Conservation (phyloP, 2,888 invertebrate species). For the Leptopilina myrica region DNA sequence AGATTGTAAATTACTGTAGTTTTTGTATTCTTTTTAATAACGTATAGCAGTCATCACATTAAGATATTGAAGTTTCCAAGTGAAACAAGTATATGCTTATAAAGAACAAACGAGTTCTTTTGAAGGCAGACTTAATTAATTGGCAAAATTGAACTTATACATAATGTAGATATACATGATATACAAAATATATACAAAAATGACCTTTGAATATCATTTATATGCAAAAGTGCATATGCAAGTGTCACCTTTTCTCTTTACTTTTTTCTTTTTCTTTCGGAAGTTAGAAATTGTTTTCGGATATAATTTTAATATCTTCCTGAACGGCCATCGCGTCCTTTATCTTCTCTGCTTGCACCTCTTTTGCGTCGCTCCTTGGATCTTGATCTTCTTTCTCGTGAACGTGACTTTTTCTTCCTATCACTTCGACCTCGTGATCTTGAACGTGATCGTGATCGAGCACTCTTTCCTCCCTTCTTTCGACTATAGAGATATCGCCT, state of each 20-base stretch:
- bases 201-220: background rate
- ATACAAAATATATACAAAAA: conserved; percentile 13
- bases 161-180: conserved; percentile 2
- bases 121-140: background rate
- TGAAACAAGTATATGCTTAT: background rate
- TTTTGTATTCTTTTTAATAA: no score
- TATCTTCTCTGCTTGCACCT: conserved; percentile 70
- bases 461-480: conserved; percentile 78
- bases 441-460: conserved; percentile 80
- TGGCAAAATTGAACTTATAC: conserved; percentile 1
- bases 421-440: conserved; percentile 77
- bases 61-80: background rate
- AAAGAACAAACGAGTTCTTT: background rate
- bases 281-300: background rate
- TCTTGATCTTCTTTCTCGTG: conserved; percentile 73
- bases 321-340: conserved; percentile 77
- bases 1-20: background rate
- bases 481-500: conserved; percentile 89
- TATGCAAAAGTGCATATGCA: conserved; percentile 1
- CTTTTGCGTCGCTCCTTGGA: conserved; percentile 74
- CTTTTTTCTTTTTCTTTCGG: background rate
- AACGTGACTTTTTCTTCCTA: conserved; percentile 74
- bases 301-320: conserved; percentile 76
- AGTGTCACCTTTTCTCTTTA: background rate
- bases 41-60: background rate